Evolutionary conservation across 2,888 invertebrate species (phyloP), one percentile per base, ranked within the genome.

Genomic region (Andrena trimmerana): DNA sequence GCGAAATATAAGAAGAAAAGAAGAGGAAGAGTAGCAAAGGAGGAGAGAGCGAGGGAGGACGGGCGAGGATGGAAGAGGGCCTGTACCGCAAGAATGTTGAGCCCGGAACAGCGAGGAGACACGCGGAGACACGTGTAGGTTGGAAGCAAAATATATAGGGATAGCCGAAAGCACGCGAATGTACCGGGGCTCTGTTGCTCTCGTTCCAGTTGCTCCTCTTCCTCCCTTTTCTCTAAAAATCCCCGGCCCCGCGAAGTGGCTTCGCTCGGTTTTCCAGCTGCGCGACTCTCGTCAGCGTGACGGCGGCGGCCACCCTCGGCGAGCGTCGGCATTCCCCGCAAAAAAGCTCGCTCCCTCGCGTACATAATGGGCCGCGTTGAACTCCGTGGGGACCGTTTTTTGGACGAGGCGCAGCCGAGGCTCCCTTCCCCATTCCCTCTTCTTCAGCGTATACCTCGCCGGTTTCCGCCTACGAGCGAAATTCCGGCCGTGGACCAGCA

Each of bases 201-300:
- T 80, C 78, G 67, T 80, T 75, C 75, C 60, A 42, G 57, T 66
- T 62, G 72, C 71, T 48, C 70, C 63, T 36, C 77, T 62, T 68
- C 59, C 60, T 59, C 67, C 62, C 83, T 70, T 78, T 83, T 67
- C 83, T 67, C 72, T 10, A 69, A 77, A 59, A 77, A 75, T 76
- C 76, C 54, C 69, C 59, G 60, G 57, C 29, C 16, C 33, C 70
- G 72, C 79, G 79, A 85, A 83, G 78, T 75, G 75, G 70, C 78
- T 86, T 86, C 86, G 70, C 79, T 87, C 86, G 88, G 90, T 93
- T 93, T 92, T 91, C 91, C 93, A 93, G 94, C 94, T 94, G 93
- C 91, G 92, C 93, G 90, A 88, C 84, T 90, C 91, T 93, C 93
- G 93, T 94, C 94, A 93, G 91, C 88, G 92, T 91, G 92, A 91